phyloP scores from a whole-genome alignment of 1,140 invertebrate species.

The Chrysoperla carnea region DNA sequence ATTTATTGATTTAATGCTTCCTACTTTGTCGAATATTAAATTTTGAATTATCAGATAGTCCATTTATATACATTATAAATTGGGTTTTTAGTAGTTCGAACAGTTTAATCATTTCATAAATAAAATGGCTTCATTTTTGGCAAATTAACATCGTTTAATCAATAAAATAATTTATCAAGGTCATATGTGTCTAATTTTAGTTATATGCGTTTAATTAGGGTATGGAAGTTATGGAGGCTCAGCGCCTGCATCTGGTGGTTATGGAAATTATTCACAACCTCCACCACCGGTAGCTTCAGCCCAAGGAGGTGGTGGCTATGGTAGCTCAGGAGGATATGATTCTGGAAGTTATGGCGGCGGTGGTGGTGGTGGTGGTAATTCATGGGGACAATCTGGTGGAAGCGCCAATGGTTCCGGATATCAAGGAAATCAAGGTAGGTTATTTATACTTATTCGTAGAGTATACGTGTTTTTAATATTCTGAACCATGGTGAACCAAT shows the following conservation, averaged over 20 bases:
- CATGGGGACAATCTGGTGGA: slow-evolving; percentile 19
- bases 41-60: too few species aligned
- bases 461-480: too few species aligned
- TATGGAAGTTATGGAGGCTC: slow-evolving; percentile 6
- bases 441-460: too few species aligned
- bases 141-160: too few species aligned
- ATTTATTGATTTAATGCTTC: too few species aligned
- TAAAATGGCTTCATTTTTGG: too few species aligned
- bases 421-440: slow-evolving; percentile 16
- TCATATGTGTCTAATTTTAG: slow-evolving; percentile 5
- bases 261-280: slow-evolving; percentile 26
- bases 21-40: too few species aligned
- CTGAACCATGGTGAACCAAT: too few species aligned
- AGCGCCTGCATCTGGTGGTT: slow-evolving; percentile 22
- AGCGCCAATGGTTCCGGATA: slow-evolving; percentile 6
- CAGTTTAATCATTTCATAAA: too few species aligned
- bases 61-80: too few species aligned
- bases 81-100: too few species aligned
- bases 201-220: slow-evolving; percentile 11
- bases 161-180: slow-evolving; percentile 2
- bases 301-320: slow-evolving; percentile 22
- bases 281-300: slow-evolving; percentile 19
- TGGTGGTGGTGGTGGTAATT: slow-evolving; percentile 19
- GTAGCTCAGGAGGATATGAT: slow-evolving; percentile 8
- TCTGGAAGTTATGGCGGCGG: slow-evolving; percentile 16